Base-by-base conservation (phyloP, 2,113 vertebrate species). In the Gorsachius goisagi region DNA sequence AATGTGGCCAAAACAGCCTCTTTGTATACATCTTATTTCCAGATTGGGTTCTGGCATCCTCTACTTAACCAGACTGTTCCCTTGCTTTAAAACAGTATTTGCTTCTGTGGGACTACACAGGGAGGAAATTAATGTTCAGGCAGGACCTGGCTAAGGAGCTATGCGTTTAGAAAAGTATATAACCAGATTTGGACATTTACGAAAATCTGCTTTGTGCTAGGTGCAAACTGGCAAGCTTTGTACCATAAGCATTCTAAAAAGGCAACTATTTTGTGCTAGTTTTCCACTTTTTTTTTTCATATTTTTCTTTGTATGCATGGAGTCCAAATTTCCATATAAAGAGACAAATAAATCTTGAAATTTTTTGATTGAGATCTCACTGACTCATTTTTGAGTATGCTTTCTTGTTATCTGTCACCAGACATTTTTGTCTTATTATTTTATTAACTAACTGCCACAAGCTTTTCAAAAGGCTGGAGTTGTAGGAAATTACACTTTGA, bases 21-120 rank as follows among this genome's bases (percentile, higher is more conserved):
- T 84, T 75, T 85, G 50, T 85, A 76, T 74, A 59, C 32, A 55
- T 83, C n/a, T 72, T 88, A 55, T 86, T 96, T 93, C 95, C 90
- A 94, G 79, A 77, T 24, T 90, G 85, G 27, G 11, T 91, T 96
- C 59, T 96, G 92, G 85, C 84, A 85, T 71, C 73, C 52, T 53
- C 24, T 75, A 21, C 37, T 88, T 86, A 90, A 75, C 52, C 52
- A 89, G 85, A 72, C 22, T 50, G 35, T 41, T 96, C 39, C 79
- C 32, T 81, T 84, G 15, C 39, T 89, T 93, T 86, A 50, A 94
- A 93, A 67, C 8, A 60, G 12, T 63, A 67, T 89, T 75, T 92
- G 44, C 56, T 95, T 94, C 68, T 86, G 39, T 91, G 77, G 66
- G 73, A 69, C 49, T 68, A n/a, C 33, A 10, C 2, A 15, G 37